Conservation (phyloP, 1,140 invertebrate species). For the Papilio dardanus region DNA sequence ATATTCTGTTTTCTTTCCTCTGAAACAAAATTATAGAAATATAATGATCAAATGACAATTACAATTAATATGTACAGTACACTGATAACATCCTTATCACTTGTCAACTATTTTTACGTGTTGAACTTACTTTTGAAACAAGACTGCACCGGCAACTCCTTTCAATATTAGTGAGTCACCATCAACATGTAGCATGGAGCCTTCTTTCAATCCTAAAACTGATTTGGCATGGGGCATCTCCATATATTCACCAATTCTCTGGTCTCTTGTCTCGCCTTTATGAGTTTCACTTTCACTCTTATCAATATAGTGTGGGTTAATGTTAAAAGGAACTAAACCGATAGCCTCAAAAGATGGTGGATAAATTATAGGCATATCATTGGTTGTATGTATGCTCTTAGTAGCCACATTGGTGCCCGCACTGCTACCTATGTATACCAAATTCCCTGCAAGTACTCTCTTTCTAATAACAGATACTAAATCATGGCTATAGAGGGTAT, state of each 20-base stretch:
- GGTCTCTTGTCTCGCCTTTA: constrained; percentile 89
- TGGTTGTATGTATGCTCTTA: constrained; percentile 90
- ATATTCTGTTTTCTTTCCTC: constrained; percentile 82
- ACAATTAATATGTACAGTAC: constrained; percentile 11
- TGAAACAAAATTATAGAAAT: constrained; percentile 64
- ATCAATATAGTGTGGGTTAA: constrained; percentile 93
- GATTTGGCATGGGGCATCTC: constrained; percentile 82
- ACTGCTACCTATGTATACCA: constrained; percentile 91
- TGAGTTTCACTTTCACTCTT: constrained; percentile 84
- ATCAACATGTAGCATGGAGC: constrained; percentile 85
- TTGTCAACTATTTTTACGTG: constrained; percentile 12
- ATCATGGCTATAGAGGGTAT: constrained; percentile 87
- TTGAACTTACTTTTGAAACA: constrained; percentile 85
- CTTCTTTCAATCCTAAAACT: constrained; percentile 89
- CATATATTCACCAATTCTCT: constrained; percentile 87
- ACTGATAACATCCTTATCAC: neutral
- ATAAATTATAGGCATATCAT: constrained; percentile 93
- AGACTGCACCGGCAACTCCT: constrained; percentile 84
- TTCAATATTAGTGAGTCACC: constrained; percentile 84
- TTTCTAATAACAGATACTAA: constrained; percentile 86
- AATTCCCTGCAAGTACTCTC: constrained; percentile 84
- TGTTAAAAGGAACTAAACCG: constrained; percentile 91
- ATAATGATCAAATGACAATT: constrained; percentile 22
- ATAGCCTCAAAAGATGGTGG: constrained; percentile 89
- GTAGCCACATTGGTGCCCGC: constrained; percentile 93